Conservation (phyloP, 92 coral and sea anemone genomes). For the Porites divaricata region DNA sequence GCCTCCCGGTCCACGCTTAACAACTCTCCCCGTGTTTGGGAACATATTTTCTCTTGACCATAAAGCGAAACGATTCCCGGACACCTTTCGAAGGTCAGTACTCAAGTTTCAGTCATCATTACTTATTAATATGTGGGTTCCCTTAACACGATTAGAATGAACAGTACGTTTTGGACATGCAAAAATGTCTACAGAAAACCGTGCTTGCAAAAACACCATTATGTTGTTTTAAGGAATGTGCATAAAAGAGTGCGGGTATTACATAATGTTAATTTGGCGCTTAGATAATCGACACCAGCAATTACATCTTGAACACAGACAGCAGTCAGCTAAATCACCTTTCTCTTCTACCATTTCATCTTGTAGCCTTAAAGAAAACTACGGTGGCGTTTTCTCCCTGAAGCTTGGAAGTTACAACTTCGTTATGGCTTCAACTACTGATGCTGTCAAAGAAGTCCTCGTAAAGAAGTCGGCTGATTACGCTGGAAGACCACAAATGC, state of each 20-base stretch:
- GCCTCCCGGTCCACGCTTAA: conserved; percentile 66
- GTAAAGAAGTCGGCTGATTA: conserved; percentile 58
- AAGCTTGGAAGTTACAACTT: conserved; percentile 53
- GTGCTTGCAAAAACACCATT: no score
- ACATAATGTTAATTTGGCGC: no score
- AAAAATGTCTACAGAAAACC: no score
- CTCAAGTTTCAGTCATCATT: neutral
- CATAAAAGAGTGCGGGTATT: no score
- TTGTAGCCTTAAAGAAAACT: conserved; percentile 34
- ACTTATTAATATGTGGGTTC: no score
- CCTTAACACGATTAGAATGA: no score
- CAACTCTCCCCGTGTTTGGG: conserved; percentile 47
- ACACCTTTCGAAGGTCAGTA: neutral
- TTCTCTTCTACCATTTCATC: neutral
- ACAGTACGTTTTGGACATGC: no score
- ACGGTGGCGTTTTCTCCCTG: conserved; percentile 43
- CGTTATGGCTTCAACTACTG: conserved; percentile 48
- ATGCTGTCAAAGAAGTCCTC: conserved; percentile 56
- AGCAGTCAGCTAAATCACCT: neutral
- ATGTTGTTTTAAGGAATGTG: no score
- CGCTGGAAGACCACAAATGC: conserved; percentile 53
- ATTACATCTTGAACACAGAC: no score
- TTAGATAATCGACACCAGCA: no score
- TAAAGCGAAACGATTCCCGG: neutral
- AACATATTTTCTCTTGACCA: conserved; percentile 23